Evolutionary conservation across 2,888 invertebrate genomes (phyloP).

Genomic region (Lasioglossum villosulum): DNA sequence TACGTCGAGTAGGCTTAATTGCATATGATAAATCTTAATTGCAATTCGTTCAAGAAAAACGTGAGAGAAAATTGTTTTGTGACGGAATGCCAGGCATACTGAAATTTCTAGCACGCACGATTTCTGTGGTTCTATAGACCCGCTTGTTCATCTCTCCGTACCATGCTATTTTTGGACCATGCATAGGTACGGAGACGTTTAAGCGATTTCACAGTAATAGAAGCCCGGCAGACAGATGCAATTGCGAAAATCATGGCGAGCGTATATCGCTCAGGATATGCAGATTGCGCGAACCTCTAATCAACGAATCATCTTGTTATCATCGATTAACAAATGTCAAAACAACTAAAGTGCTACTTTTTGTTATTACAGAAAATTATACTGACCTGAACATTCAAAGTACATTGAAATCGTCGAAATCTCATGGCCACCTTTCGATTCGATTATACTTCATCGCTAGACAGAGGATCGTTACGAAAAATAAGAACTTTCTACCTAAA

Average conservation of each 20-base stretch:
- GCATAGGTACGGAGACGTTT: conserved; percentile 57
- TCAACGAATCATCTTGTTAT: conserved; percentile 7
- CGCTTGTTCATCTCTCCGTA: conserved; percentile 54
- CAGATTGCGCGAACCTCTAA: neutral
- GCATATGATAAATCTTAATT: neutral
- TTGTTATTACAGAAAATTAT: neutral
- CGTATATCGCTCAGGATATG: conserved; percentile 33
- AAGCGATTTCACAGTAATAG: conserved; percentile 61
- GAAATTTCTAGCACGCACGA: conserved; percentile 54
- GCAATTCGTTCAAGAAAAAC: neutral
- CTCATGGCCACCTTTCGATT: neutral
- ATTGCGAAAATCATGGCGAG: conserved; percentile 52
- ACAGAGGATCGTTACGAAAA: too few species aligned
- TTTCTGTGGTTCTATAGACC: conserved; percentile 52
- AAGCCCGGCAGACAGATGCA: conserved; percentile 55
- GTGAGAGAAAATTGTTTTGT: neutral
- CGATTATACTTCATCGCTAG: neutral
- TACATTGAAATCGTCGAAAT: neutral
- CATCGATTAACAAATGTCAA: neutral
- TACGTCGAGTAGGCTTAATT: neutral
- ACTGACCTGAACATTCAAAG: neutral
- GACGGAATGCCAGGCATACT: conserved; percentile 24
- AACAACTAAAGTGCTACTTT: neutral
- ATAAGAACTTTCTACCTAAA: too few species aligned
- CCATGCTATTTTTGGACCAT: conserved; percentile 54